phyloP scores from a whole-genome alignment of 2,797 vertebrate genomes.

The Chaenodraco wilsoni region DNA sequence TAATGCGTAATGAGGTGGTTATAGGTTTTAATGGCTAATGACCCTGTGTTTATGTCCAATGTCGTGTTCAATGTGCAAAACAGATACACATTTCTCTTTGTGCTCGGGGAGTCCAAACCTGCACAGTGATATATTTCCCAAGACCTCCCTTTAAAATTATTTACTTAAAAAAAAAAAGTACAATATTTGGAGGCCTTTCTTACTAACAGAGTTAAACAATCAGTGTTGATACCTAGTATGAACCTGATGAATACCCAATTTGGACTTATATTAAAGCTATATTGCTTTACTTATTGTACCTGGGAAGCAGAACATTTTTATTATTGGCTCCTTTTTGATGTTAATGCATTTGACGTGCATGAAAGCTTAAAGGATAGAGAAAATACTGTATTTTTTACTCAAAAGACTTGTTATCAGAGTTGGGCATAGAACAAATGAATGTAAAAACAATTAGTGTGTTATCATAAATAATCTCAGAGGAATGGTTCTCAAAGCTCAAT shows the following conservation, averaged over 20 bases:
- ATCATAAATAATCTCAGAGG: constrained; percentile 3
- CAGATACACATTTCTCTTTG: neutral
- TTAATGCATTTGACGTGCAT: neutral
- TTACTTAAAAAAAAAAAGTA: neutral
- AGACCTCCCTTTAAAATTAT: neutral
- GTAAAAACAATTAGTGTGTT: neutral
- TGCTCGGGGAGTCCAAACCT: neutral
- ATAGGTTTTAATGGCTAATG: constrained; percentile 21
- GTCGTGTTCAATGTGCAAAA: neutral
- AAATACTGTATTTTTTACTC: neutral
- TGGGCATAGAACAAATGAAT: constrained; percentile 9
- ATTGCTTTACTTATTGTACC: neutral
- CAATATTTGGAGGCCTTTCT: neutral
- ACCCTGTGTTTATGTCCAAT: constrained; percentile 12
- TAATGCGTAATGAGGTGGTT: constrained; percentile 17
- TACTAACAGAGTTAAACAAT: neutral
- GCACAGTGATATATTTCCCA: neutral
- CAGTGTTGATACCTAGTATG: neutral
- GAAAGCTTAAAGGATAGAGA: neutral
- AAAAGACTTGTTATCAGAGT: constrained; percentile 5
- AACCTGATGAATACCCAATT: neutral
- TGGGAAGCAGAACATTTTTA: neutral
- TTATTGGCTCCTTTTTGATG: neutral
- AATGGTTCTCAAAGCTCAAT: neutral
- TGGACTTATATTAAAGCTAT: neutral